These are phyloP conservation scores for Drosophila prostipennis DNA, from an alignment of 2,888 invertebrate genomes.

Conservation along the genomic window DNA sequence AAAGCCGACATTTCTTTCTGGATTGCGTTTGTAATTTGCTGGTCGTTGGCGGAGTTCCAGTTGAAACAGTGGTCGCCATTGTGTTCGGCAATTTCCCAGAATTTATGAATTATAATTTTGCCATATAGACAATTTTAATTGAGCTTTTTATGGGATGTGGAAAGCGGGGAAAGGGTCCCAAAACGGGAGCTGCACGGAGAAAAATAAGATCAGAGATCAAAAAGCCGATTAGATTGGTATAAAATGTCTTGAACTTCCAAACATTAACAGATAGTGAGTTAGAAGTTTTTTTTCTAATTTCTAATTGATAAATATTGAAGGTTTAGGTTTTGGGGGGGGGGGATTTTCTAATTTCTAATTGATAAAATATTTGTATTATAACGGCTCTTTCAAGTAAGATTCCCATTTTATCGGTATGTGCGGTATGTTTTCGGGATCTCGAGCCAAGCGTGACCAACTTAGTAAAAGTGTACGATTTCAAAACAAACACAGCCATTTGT, in stretches of 20 bases:
- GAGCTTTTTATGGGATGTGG: slow-evolving; percentile 80
- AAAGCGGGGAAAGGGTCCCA: background rate
- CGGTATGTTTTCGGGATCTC: slow-evolving; percentile 5
- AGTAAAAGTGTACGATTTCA: slow-evolving; percentile 62
- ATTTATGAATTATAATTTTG: slow-evolving; percentile 83
- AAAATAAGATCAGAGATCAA: background rate
- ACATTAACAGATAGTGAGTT: background rate
- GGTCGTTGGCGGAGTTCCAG: slow-evolving; percentile 55
- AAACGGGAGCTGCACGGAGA: slow-evolving; percentile 3
- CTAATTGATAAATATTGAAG: background rate
- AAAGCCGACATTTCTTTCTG: slow-evolving; percentile 34
- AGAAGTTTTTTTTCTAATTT: background rate
- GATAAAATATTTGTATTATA: background rate
- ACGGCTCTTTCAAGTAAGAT: background rate
- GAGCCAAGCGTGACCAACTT: slow-evolving; percentile 26
- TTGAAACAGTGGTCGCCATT: slow-evolving; percentile 80
- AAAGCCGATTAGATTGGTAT: background rate
- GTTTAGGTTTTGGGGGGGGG: too few relatives aligned
- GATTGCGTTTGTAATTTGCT: slow-evolving; percentile 63
- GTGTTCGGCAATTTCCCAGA: slow-evolving; percentile 84
- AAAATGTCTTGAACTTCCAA: background rate
- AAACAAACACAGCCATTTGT: slow-evolving; percentile 70
- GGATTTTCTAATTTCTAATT: background rate
- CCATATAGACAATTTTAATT: slow-evolving; percentile 83
- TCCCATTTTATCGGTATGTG: background rate